These are phyloP conservation scores for Apostichopus japonicus DNA, from an alignment of 35 echinoderm and acorn worm genomes.

Conservation along the genomic window DNA sequence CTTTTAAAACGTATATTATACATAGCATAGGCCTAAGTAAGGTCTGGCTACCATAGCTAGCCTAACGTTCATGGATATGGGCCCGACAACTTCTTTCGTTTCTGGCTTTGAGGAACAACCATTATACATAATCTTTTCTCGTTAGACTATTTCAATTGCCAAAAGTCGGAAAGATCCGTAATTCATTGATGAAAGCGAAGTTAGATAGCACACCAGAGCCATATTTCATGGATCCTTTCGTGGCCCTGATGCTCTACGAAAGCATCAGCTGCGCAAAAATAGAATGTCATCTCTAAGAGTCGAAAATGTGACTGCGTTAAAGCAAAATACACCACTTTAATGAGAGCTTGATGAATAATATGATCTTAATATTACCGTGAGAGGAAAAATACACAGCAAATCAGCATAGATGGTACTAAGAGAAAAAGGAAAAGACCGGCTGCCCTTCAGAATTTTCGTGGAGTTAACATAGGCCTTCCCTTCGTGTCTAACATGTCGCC, in stretches of 20 bases:
- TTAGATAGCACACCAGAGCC: not conserved
- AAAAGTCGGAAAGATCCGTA: not conserved
- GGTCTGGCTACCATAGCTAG: not conserved
- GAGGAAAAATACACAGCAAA: conserved; percentile 16
- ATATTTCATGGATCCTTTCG: not conserved
- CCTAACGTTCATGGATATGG: conserved; percentile 23
- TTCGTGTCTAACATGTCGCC: not conserved
- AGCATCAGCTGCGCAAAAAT: not conserved
- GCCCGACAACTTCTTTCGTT: conserved; percentile 1
- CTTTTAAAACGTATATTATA: too few relatives aligned
- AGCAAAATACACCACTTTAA: too few relatives aligned
- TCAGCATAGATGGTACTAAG: not conserved
- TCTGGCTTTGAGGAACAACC: not conserved
- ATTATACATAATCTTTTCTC: not conserved
- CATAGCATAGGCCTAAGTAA: too few relatives aligned
- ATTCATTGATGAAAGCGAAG: not conserved
- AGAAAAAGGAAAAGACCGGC: conserved; percentile 21
- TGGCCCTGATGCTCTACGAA: not conserved
- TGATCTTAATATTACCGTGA: conserved; percentile 1
- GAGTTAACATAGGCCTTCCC: not conserved
- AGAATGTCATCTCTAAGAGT: too few relatives aligned
- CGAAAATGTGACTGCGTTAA: too few relatives aligned
- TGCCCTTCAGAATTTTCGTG: conserved; percentile 16
- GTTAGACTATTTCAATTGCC: not conserved
- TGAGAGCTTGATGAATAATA: too few relatives aligned